A percentile compares a stretch with the other conserved stretches of the same genome.
These are phyloP conservation scores for Rhingia rostrata DNA, from an alignment of 2,888 invertebrate genomes.

Conservation along the genomic window DNA sequence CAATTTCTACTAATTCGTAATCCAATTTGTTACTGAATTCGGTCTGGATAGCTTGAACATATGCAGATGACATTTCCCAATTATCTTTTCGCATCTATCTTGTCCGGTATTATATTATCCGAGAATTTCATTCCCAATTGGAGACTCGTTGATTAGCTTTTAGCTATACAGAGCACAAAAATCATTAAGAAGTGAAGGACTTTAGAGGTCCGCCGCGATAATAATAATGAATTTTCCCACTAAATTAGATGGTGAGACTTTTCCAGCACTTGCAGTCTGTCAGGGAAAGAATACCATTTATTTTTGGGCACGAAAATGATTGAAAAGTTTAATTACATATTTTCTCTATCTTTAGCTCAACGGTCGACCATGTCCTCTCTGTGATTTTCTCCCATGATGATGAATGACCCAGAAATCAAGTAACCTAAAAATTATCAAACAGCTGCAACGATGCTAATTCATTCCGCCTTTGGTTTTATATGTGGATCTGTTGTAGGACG, in stretches of 20 bases:
- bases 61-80: conserved; percentile 59
- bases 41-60: conserved; percentile 23
- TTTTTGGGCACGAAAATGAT: conserved; percentile 64
- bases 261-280: conserved; percentile 41
- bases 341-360: conserved; percentile 39
- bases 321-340: conserved; percentile 72
- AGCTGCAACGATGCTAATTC: conserved; percentile 74
- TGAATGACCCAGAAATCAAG: conserved; percentile 74
- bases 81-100: conserved; percentile 56
- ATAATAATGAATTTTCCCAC: conserved; percentile 21
- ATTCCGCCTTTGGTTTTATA: conserved; percentile 61
- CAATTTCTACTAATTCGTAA: conserved; percentile 19
- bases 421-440: conserved; percentile 74
- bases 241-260: conserved; percentile 44
- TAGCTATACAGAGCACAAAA: conserved; percentile 24
- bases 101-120: conserved; percentile 25
- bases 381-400: conserved; percentile 61
- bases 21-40: conserved; percentile 37
- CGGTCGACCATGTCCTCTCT: conserved; percentile 25
- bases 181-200: conserved; percentile 40
- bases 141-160: conserved; percentile 53
- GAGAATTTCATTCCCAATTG: conserved; percentile 32
- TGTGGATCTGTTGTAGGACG: conserved; percentile 27
- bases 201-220: neutral
- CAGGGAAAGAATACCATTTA: conserved; percentile 46